These are phyloP conservation scores for Taxidea taxus DNA, from an alignment of 2,113 vertebrate genomes.

Conservation along the genomic window DNA sequence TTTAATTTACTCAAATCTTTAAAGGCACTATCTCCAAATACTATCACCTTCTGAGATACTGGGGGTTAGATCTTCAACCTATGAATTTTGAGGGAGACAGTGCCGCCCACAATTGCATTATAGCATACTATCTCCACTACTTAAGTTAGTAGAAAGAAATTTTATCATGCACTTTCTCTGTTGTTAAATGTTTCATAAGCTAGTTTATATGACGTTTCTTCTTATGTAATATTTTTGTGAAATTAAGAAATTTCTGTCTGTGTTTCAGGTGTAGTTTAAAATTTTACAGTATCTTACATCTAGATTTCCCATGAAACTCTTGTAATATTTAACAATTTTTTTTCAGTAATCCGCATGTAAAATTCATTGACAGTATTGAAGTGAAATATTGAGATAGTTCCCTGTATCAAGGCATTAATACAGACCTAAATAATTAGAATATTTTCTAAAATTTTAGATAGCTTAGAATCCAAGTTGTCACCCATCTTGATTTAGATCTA, in stretches of 20 bases:
- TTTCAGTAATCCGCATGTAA: background rate
- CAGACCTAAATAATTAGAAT: background rate
- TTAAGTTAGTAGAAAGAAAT: background rate
- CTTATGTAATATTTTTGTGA: background rate
- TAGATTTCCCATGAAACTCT: background rate
- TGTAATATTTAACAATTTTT: background rate
- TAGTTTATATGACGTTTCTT: background rate
- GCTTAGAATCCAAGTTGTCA: background rate
- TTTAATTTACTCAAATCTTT: background rate
- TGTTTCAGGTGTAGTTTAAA: constrained; percentile 8
- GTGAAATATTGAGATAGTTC: background rate
- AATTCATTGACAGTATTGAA: background rate
- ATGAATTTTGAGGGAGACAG: background rate
- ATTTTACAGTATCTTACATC: background rate
- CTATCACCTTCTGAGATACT: background rate
- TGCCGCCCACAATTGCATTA: background rate
- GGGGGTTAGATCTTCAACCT: background rate
- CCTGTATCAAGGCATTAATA: background rate
- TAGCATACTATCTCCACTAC: background rate
- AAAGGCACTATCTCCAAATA: background rate
- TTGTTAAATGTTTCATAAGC: background rate
- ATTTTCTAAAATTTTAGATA: constrained; percentile 38
- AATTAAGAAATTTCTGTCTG: background rate
- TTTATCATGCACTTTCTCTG: background rate
- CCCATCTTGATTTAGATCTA: background rate